Evolutionary conservation across 35 echinoderm and acorn worm species (phyloP).

Genomic region (Diadema setosum): DNA sequence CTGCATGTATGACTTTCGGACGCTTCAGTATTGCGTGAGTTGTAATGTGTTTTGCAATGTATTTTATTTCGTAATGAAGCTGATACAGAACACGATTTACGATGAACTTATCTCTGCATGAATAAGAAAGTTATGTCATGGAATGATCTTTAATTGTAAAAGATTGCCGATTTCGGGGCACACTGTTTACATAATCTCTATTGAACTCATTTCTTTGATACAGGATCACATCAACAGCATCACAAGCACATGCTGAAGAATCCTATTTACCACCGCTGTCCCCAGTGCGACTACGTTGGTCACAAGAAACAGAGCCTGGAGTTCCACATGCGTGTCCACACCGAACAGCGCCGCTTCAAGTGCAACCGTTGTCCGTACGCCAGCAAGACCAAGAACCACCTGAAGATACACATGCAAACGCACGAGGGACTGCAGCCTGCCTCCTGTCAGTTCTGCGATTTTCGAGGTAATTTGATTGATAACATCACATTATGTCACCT

Average conservation of each 20-base stretch:
- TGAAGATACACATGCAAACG: conserved; percentile 67
- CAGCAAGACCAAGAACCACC: conserved; percentile 79
- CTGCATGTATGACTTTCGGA: no score
- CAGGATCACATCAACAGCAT: conserved; percentile 64
- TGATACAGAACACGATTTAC: no score
- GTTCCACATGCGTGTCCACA: conserved; percentile 73
- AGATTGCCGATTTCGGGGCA: no score
- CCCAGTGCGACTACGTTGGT: conserved; percentile 53
- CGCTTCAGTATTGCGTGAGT: no score
- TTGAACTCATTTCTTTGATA: neutral
- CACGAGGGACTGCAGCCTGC: conserved; percentile 56
- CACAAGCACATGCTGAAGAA: conserved; percentile 55
- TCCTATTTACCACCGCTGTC: conserved; percentile 27
- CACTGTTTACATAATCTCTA: neutral
- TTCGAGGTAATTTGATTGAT: conserved; percentile 28
- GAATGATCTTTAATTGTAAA: no score
- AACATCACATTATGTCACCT: no score
- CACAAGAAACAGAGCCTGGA: conserved; percentile 52
- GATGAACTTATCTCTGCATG: no score
- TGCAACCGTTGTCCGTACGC: conserved; percentile 59
- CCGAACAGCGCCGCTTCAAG: conserved; percentile 58
- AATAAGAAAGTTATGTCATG: no score
- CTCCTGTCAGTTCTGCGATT: conserved; percentile 61
- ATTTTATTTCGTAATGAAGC: no score
- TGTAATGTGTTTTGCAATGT: no score